Conservation (phyloP, 2,888 invertebrate genomes). For the Lasioglossum leucozonium region DNA sequence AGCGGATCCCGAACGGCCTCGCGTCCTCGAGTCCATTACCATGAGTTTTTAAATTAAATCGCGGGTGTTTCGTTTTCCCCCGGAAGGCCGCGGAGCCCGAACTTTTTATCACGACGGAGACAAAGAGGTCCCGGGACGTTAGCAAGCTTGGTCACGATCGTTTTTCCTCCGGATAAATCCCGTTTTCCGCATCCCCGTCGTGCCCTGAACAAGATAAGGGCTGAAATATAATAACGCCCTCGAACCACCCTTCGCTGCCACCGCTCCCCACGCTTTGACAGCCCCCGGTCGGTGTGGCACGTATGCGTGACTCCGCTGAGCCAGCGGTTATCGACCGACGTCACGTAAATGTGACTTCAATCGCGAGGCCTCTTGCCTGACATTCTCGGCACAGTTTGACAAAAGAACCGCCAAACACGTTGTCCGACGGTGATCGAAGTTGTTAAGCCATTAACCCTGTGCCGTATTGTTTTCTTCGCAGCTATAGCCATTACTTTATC, state of each 20-base stretch:
- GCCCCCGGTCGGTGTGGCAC: not conserved
- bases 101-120: not conserved
- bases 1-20: not conserved
- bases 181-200: conserved; percentile 6
- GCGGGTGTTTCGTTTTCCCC: not conserved
- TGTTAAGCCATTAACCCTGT: not conserved
- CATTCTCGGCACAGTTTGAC: not conserved
- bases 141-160: conserved; percentile 30
- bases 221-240: conserved; percentile 23
- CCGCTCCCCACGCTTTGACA: not conserved
- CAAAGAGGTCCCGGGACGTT: conserved; percentile 8
- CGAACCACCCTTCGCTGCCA: not conserved
- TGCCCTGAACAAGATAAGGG: conserved; percentile 34
- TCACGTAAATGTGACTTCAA: conserved; percentile 5
- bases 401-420: not conserved
- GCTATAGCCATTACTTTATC: not conserved
- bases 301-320: conserved; percentile 12
- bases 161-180: conserved; percentile 35
- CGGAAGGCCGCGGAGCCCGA: not conserved
- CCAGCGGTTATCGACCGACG: conserved; percentile 11
- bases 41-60: conserved; percentile 8
- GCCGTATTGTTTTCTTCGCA: not conserved
- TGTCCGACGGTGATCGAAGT: not conserved
- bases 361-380: not conserved
- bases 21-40: not conserved